Conservation (phyloP, 1,140 invertebrate species). For the Eufriesea mexicana region DNA sequence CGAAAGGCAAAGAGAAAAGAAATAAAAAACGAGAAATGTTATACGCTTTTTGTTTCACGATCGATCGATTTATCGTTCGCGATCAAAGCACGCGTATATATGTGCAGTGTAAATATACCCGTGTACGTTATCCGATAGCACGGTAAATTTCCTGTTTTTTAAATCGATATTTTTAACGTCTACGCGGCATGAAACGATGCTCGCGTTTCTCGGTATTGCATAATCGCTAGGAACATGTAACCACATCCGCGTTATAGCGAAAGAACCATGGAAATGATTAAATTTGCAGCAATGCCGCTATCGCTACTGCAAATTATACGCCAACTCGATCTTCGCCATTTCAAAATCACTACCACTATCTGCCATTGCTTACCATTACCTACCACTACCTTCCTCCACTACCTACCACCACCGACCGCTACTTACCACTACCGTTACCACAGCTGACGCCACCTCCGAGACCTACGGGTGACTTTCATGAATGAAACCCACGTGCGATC, state of each 20-base stretch:
- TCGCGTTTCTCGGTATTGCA: neutral
- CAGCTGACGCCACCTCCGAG: slow-evolving; percentile 49
- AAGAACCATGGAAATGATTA: too few species aligned
- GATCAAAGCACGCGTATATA: neutral
- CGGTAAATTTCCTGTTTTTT: too few species aligned
- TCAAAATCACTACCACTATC: slow-evolving; percentile 33
- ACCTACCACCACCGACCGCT: slow-evolving; percentile 38
- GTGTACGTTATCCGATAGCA: too few species aligned
- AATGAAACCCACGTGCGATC: slow-evolving; percentile 73
- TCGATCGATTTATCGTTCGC: neutral
- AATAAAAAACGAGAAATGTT: neutral
- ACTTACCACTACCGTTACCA: slow-evolving; percentile 51
- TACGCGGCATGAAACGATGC: too few species aligned
- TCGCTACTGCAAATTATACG: slow-evolving; percentile 25
- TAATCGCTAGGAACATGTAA: neutral
- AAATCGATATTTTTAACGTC: too few species aligned
- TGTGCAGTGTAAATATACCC: neutral
- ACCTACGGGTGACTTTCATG: slow-evolving; percentile 66
- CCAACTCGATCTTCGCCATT: slow-evolving; percentile 6
- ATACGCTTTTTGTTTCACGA: neutral
- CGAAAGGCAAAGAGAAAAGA: too few species aligned
- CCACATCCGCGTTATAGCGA: neutral
- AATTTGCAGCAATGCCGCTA: slow-evolving; percentile 14
- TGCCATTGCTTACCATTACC: slow-evolving; percentile 37
- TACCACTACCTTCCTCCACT: neutral